Percentiles rank a stretch among this genome's conserved stretches.
Conservation (phyloP, 2,113 vertebrate species). For the Dipodomys spectabilis region DNA sequence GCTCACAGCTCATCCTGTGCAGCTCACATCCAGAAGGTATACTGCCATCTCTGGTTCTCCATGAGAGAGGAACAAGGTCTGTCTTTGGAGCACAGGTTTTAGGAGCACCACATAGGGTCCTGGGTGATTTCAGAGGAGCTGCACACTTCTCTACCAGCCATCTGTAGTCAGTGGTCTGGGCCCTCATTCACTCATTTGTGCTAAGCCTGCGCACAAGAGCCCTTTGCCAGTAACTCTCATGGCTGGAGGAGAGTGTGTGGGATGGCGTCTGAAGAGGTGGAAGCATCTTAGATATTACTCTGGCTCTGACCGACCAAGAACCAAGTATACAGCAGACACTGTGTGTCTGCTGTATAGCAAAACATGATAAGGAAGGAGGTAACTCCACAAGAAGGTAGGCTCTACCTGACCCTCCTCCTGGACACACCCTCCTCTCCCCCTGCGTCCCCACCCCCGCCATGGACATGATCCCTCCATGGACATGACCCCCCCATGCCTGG, state of each 20-base stretch:
- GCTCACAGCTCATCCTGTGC: not conserved
- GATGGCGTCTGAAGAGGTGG: not conserved
- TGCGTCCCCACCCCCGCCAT: too few relatives aligned
- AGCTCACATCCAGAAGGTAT: not conserved
- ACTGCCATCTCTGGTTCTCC: not conserved
- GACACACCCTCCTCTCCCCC: too few relatives aligned
- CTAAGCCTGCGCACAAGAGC: not conserved
- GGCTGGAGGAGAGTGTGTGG: not conserved
- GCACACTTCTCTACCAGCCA: not conserved
- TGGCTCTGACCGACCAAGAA: not conserved
- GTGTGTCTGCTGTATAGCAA: too few relatives aligned
- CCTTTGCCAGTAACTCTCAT: not conserved
- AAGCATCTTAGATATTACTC: not conserved
- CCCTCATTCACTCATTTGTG: not conserved
- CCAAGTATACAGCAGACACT: not conserved
- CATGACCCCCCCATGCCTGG: too few relatives aligned
- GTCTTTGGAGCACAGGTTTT: not conserved
- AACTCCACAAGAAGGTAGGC: not conserved
- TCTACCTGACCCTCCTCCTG: too few relatives aligned
- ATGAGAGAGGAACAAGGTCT: not conserved
- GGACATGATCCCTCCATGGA: too few relatives aligned
- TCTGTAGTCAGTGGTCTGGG: not conserved
- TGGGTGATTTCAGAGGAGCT: not conserved
- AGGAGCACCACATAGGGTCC: not conserved
- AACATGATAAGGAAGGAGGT: fast-evolving